A percentile compares a stretch with the other conserved stretches of the same genome.
These are phyloP conservation scores for Grallaria varia DNA, from an alignment of 2,113 vertebrate species.

Conservation along the genomic window DNA sequence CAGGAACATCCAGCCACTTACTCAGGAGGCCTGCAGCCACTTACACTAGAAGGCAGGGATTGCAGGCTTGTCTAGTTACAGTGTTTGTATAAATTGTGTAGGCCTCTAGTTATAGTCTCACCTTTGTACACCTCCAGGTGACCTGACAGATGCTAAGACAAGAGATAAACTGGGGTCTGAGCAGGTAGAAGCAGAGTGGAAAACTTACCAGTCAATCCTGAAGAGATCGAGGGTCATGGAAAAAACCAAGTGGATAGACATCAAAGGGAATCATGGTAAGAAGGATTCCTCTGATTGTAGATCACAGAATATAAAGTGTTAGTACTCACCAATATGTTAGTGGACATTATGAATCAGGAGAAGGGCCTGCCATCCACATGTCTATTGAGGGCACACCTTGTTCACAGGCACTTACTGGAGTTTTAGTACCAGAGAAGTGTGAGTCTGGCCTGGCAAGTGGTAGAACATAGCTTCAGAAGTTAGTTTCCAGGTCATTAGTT, in stretches of 20 bases:
- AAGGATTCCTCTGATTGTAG: neutral
- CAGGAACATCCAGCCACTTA: neutral
- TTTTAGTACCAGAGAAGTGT: neutral
- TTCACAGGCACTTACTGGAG: neutral
- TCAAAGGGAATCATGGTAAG: constrained; percentile 95
- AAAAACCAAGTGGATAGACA: constrained; percentile 94
- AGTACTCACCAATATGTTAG: neutral
- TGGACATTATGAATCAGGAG: neutral
- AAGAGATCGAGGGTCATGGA: constrained; percentile 90
- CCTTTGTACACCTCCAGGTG: constrained; percentile 76
- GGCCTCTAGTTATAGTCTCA: neutral
- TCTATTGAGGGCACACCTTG: neutral
- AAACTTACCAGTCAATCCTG: constrained; percentile 88
- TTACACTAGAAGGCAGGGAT: neutral
- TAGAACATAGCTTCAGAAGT: neutral
- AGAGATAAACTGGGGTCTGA: constrained; percentile 89
- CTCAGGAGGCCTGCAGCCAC: neutral
- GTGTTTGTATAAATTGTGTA: neutral
- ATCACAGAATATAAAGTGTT: neutral
- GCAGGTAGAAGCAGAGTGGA: constrained; percentile 93
- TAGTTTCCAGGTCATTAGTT: neutral
- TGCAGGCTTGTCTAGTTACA: neutral
- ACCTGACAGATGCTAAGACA: constrained; percentile 93
- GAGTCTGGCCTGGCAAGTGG: neutral
- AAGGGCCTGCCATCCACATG: neutral